Percentiles rank a stretch among this genome's conserved stretches.
Conservation (phyloP, 1,140 invertebrate genomes). For the Prorops nasuta region DNA sequence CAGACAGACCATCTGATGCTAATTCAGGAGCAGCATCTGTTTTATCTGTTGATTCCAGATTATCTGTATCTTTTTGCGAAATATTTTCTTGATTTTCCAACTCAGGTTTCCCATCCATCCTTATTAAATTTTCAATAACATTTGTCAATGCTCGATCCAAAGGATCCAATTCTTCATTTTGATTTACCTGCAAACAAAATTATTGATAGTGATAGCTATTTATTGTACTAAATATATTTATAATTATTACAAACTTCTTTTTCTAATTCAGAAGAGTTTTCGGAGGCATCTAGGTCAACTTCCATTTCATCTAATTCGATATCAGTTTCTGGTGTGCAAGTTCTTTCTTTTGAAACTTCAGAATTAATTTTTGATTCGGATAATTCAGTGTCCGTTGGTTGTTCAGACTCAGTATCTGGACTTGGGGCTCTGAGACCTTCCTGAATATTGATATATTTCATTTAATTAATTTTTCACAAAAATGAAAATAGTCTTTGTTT, state of each 20-base stretch:
- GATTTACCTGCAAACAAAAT: neutral
- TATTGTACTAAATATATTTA: neutral
- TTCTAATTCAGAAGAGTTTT: too few relatives aligned
- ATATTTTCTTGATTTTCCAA: constrained; percentile 24
- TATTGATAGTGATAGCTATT: neutral
- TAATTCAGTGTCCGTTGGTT: constrained; percentile 50
- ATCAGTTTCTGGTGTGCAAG: constrained; percentile 51
- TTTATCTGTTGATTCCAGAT: too few relatives aligned
- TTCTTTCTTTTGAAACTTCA: constrained; percentile 43
- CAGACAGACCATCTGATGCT: too few relatives aligned
- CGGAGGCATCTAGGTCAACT: constrained; percentile 10
- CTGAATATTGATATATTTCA: constrained; percentile 35
- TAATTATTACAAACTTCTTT: neutral
- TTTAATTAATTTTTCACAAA: constrained; percentile 32
- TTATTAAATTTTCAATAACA: constrained; percentile 49
- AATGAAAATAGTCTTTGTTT: constrained; percentile 24
- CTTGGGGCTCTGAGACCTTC: constrained; percentile 52
- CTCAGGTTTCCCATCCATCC: constrained; percentile 31
- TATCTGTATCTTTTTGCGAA: too few relatives aligned
- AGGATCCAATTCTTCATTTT: constrained; percentile 33
- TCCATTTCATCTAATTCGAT: constrained; percentile 42
- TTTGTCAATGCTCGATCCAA: constrained; percentile 47
- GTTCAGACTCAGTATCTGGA: constrained; percentile 56
- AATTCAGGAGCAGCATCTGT: too few relatives aligned
- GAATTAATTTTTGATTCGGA: constrained; percentile 45